Conservation (phyloP, 2,888 invertebrate genomes). For the Ecdyonurus torrentis region DNA sequence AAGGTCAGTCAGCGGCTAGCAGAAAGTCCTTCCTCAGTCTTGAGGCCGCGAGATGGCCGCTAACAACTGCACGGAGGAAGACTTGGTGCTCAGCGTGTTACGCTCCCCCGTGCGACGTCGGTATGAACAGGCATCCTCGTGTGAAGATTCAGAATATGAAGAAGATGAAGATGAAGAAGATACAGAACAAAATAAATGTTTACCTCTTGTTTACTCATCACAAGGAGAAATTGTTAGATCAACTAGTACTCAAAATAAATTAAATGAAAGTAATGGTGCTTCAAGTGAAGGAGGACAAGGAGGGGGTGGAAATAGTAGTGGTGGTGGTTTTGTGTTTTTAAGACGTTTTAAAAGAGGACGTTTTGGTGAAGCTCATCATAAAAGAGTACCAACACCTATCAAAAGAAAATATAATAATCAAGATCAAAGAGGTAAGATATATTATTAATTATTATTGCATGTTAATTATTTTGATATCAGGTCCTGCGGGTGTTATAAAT, state of each 20-base stretch:
- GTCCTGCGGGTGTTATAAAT: no score
- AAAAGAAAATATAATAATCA: background rate
- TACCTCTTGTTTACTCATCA: background rate
- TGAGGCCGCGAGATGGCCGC: background rate
- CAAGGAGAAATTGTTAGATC: background rate
- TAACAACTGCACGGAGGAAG: conserved; percentile 22
- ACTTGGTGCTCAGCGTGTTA: conserved; percentile 40
- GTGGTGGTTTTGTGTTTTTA: background rate
- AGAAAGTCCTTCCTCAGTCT: background rate
- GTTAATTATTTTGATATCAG: no score
- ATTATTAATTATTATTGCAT: background rate
- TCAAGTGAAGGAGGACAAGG: background rate
- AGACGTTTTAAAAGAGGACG: background rate
- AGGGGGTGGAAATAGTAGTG: background rate
- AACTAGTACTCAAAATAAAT: background rate
- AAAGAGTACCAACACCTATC: background rate
- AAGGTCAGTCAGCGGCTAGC: background rate
- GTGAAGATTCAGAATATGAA: background rate
- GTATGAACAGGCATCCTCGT: background rate
- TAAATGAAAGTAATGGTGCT: background rate
- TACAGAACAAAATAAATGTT: background rate
- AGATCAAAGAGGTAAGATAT: background rate
- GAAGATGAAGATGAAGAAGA: background rate
- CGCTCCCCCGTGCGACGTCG: conserved; percentile 31
- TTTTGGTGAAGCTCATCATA: background rate